Percentiles rank a stretch among this genome's conserved stretches.
Evolutionary conservation across 2,888 invertebrate genomes (phyloP).

Genomic region (Eupsilia transversa): DNA sequence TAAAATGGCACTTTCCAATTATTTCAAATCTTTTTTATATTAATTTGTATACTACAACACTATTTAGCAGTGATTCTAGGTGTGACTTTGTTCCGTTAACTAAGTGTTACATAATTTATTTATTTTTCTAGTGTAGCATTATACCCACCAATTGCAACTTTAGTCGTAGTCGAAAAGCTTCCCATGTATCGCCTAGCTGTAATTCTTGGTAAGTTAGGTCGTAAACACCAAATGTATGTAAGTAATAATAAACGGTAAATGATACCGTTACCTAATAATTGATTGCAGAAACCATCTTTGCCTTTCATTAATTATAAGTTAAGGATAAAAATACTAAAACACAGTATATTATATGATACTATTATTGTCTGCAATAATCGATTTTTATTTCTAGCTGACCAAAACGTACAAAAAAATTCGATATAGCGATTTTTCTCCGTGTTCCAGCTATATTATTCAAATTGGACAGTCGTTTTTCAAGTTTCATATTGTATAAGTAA

Average conservation of each 20-base stretch:
- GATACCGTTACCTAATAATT: neutral
- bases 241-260: neutral
- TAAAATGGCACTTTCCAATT: neutral
- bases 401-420: slow-evolving; percentile 36
- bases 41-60: neutral
- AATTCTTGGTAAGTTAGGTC: neutral
- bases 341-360: slow-evolving; percentile 67
- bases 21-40: neutral
- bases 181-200: neutral
- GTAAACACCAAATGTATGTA: neutral
- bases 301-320: slow-evolving; percentile 37
- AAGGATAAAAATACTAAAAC: slow-evolving; percentile 67
- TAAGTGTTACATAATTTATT: neutral
- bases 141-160: neutral
- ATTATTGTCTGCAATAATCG: slow-evolving; percentile 76
- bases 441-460: slow-evolving; percentile 8
- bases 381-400: slow-evolving; percentile 62
- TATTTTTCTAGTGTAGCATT: neutral
- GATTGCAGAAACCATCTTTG: slow-evolving; percentile 59
- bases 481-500: slow-evolving; percentile 21
- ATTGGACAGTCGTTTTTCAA: neutral
- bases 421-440: neutral
- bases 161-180: neutral
- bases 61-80: neutral
- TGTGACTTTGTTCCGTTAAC: neutral